phyloP scores from a whole-genome alignment of 1,140 invertebrate species.

The Chironomus tepperi region DNA sequence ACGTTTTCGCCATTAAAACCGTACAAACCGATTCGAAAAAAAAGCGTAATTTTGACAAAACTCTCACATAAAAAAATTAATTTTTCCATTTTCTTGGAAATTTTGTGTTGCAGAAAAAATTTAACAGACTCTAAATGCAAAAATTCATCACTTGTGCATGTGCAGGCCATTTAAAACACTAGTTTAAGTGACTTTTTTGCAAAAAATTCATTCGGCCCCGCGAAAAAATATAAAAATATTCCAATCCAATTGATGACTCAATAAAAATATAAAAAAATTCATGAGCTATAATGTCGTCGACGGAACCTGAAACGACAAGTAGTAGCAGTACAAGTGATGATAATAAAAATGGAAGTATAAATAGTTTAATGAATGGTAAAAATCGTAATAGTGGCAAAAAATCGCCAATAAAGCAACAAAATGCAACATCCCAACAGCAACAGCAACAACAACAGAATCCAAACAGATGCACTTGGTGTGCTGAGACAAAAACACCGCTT shows the following conservation, averaged over 20 bases:
- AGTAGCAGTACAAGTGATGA: background rate
- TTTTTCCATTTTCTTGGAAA: background rate
- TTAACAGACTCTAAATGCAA: background rate
- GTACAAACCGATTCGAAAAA: background rate
- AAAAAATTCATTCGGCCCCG: background rate
- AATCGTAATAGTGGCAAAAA: constrained; percentile 7
- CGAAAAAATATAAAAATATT: background rate
- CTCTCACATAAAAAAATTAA: background rate
- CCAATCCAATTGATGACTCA: background rate
- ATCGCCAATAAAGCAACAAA: constrained; percentile 23
- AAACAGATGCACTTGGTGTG: constrained; percentile 74
- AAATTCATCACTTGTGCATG: background rate
- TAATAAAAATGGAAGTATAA: constrained; percentile 15
- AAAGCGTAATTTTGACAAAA: constrained; percentile 3
- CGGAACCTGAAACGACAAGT: background rate
- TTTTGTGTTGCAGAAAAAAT: background rate
- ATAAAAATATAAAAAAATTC: background rate
- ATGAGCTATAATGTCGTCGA: background rate
- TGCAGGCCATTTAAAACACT: background rate
- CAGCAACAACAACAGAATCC: constrained; percentile 44
- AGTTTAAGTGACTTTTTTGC: background rate
- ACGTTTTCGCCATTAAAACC: constrained; percentile 12
- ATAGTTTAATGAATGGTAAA: constrained; percentile 14
- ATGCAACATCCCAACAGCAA: constrained; percentile 41
- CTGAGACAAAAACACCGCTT: constrained; percentile 66